Evolutionary conservation across 2,888 invertebrate species (phyloP), one percentile per base, ranked within the genome.

Genomic region (Subacronicta megacephala): DNA sequence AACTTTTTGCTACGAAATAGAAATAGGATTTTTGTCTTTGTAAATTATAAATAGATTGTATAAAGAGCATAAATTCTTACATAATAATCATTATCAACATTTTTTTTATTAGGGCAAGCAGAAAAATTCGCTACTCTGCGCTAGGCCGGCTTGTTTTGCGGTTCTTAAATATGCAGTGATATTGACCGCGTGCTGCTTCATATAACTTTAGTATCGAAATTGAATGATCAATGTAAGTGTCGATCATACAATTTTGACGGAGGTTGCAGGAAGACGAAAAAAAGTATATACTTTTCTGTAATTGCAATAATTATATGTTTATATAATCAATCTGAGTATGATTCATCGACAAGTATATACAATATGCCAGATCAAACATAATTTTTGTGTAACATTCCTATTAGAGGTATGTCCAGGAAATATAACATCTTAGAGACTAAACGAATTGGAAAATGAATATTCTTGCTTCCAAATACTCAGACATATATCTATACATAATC

Each of bases 191-290:
- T 55, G 20, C 29, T 55, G 20, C 29, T 35, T 23, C 9, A 35
- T 47, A 45, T 51, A 29, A 60, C 16, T 18, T 46, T 49, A 13
- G 13, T 33, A 69, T 75, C 80, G 62, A 82, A 84, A 86, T 86
- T 68, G 69, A 72, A 81, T 78, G 83, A 86, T 86, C 85, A 85
- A 87, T 70, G 15, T 13, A 18, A 12, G n/a, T 7, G 16, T 85
- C 82, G 82, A 86, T 85, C 83, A 81, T 73, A 57, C 72, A 81
- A 85, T 85, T 82, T 80, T 78, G 80, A 80, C 33, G 47, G 33
- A 37, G 9, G 17, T 20, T 54, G 23, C 31, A 13, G 38, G 37
- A 35, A 52, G 42, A 60, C 56, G 0, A 40, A 37, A 4, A 58
- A 37, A 26, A 45, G 36, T 33, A 42, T 50, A 52, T 59, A 62